These are phyloP conservation scores for Apotomis turbidana DNA, from an alignment of 2,888 invertebrate genomes.

Conservation along the genomic window DNA sequence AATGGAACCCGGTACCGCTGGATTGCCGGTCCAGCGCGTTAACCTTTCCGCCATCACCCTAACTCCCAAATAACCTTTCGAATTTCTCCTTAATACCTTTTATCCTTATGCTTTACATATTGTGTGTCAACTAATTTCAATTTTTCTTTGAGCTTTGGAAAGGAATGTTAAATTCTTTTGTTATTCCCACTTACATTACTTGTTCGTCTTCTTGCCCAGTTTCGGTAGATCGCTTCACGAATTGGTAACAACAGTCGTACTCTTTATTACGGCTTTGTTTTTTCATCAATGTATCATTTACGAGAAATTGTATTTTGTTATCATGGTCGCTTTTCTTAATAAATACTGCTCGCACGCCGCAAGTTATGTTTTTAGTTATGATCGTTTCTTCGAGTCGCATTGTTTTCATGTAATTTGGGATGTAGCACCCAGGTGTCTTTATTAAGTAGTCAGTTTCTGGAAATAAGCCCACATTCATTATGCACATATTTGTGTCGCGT, in stretches of 20 bases:
- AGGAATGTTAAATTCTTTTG: neutral
- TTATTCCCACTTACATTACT: conserved; percentile 52
- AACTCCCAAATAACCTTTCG: no score
- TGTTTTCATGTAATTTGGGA: conserved; percentile 61
- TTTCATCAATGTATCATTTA: conserved; percentile 52
- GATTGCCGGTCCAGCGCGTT: no score
- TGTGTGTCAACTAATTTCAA: neutral
- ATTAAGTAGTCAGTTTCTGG: conserved; percentile 51
- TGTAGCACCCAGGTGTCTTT: conserved; percentile 62
- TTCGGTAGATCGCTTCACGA: conserved; percentile 49
- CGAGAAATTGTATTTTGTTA: conserved; percentile 50
- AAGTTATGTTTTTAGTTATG: conserved; percentile 45
- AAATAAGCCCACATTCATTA: no score
- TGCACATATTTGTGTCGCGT: no score
- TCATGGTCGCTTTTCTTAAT: conserved; percentile 49
- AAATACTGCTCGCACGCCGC: conserved; percentile 57
- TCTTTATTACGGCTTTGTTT: conserved; percentile 45
- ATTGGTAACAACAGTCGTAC: conserved; percentile 59
- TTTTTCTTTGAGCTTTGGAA: neutral
- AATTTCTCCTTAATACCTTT: no score
- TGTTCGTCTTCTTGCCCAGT: conserved; percentile 50
- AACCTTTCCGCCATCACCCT: no score
- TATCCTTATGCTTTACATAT: neutral
- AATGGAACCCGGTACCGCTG: no score
- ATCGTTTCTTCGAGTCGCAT: conserved; percentile 49